A percentile compares a stretch with the other conserved stretches of the same genome.
Conservation (phyloP, 2,888 invertebrate genomes). For the Leucoma salicis region DNA sequence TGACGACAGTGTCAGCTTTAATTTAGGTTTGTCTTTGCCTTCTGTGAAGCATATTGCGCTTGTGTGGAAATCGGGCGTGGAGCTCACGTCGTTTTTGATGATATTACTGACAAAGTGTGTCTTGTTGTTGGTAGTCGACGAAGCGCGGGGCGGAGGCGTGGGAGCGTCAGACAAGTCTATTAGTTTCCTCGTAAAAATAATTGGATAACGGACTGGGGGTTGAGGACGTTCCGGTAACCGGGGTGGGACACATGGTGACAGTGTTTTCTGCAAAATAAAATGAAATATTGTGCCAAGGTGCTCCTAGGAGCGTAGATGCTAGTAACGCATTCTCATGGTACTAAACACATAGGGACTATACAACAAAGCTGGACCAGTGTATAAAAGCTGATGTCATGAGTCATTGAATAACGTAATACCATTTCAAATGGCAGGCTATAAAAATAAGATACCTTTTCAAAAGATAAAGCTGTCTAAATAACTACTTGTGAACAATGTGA, state of each 20-base stretch:
- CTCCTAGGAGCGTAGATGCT: slow-evolving; percentile 65
- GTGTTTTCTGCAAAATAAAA: slow-evolving; percentile 78
- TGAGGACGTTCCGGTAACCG: slow-evolving; percentile 74
- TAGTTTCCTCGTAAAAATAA: slow-evolving; percentile 70
- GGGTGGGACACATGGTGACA: slow-evolving; percentile 71
- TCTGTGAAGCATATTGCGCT: slow-evolving; percentile 74
- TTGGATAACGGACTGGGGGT: slow-evolving; percentile 69
- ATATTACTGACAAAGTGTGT: slow-evolving; percentile 70
- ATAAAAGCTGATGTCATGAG: slow-evolving; percentile 17
- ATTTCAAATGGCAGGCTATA: slow-evolving; percentile 15
- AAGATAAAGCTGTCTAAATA: slow-evolving; percentile 4
- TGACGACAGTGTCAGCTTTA: slow-evolving; percentile 65
- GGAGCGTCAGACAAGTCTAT: slow-evolving; percentile 73
- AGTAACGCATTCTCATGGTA: slow-evolving; percentile 45
- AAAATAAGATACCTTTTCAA: slow-evolving; percentile 25
- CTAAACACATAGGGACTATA: slow-evolving; percentile 38
- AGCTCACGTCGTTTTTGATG: slow-evolving; percentile 57
- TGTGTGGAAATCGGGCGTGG: slow-evolving; percentile 63
- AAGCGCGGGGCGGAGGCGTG: slow-evolving; percentile 63
- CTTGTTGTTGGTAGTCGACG: slow-evolving; percentile 46
- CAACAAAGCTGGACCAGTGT: slow-evolving; percentile 34
- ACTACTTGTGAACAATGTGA: slow-evolving; percentile 5
- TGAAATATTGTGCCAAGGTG: slow-evolving; percentile 72
- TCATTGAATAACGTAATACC: slow-evolving; percentile 19
- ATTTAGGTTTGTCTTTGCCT: slow-evolving; percentile 63